These are phyloP conservation scores for Tachyglossus aculeatus DNA, from an alignment of 2,797 vertebrate genomes.

Conservation along the genomic window DNA sequence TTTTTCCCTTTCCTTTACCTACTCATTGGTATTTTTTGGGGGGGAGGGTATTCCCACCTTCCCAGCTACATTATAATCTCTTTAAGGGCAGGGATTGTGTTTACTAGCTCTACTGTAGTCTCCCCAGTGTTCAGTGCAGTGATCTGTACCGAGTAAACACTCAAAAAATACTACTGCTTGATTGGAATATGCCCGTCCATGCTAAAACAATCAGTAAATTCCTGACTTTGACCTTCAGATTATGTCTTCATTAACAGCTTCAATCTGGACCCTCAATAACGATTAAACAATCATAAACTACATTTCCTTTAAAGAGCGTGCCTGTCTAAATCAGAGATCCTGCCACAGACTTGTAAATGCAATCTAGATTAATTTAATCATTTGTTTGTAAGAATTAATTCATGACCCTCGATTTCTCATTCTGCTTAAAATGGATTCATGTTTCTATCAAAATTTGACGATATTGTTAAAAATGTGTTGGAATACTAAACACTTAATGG, in stretches of 20 bases:
- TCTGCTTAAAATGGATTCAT: constrained; percentile 28
- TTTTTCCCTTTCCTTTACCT: too few relatives aligned
- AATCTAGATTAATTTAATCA: not conserved
- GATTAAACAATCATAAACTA: not conserved
- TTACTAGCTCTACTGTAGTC: too few relatives aligned
- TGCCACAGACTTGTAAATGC: constrained; percentile 10
- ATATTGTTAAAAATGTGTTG: not conserved
- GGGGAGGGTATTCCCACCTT: too few relatives aligned
- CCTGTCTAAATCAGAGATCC: constrained; percentile 24
- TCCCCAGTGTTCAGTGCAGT: too few relatives aligned
- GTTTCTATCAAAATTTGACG: constrained; percentile 1
- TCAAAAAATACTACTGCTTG: too few relatives aligned
- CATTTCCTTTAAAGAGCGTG: constrained; percentile 3
- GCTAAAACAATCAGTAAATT: too few relatives aligned
- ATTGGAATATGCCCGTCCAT: too few relatives aligned
- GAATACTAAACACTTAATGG: not conserved
- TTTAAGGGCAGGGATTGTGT: too few relatives aligned
- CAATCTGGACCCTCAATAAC: not conserved
- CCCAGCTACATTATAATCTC: too few relatives aligned
- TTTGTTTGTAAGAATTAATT: constrained; percentile 25
- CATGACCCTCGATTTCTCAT: constrained; percentile 8
- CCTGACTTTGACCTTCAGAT: not conserved
- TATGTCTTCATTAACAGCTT: not conserved
- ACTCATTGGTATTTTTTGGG: too few relatives aligned
- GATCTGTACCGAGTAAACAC: too few relatives aligned